These are phyloP conservation scores for Lasioglossum zephyrum DNA, from an alignment of 2,888 invertebrate genomes.

Conservation along the genomic window DNA sequence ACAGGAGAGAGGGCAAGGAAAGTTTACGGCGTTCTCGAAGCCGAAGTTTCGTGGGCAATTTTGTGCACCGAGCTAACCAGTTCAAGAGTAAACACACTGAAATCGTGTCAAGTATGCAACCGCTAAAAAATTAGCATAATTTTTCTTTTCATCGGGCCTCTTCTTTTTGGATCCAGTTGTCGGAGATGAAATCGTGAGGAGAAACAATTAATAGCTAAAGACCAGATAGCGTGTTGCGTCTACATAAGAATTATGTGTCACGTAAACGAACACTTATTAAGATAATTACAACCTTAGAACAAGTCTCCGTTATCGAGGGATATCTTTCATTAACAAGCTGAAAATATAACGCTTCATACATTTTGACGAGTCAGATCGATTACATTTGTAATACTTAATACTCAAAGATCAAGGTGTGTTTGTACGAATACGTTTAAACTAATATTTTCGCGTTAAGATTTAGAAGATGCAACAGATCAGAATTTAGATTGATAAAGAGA, in stretches of 20 bases:
- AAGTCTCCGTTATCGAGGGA: not conserved
- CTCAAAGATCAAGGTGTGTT: too few species aligned
- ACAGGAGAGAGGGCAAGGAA: not conserved
- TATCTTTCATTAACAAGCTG: not conserved
- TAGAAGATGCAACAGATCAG: too few species aligned
- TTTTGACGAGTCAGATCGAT: not conserved
- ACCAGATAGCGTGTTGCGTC: constrained; percentile 3
- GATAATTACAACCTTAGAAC: not conserved
- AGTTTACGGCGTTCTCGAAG: not conserved
- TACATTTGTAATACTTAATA: not conserved
- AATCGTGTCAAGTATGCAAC: not conserved
- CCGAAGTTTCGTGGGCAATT: constrained; percentile 1
- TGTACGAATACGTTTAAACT: not conserved
- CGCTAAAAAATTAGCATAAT: not conserved
- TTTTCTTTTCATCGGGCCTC: not conserved
- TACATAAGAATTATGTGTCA: constrained; percentile 14
- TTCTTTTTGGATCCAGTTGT: constrained; percentile 13
- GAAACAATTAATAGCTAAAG: constrained; percentile 36
- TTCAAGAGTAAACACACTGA: not conserved
- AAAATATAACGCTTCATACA: not conserved
- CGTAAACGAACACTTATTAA: constrained; percentile 12
- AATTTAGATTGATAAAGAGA: too few species aligned
- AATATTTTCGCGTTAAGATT: not conserved
- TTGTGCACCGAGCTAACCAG: not conserved
- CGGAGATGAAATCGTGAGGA: constrained; percentile 29